phyloP scores from a whole-genome alignment of 2,797 vertebrate species.

The Lepus oiostolus region DNA sequence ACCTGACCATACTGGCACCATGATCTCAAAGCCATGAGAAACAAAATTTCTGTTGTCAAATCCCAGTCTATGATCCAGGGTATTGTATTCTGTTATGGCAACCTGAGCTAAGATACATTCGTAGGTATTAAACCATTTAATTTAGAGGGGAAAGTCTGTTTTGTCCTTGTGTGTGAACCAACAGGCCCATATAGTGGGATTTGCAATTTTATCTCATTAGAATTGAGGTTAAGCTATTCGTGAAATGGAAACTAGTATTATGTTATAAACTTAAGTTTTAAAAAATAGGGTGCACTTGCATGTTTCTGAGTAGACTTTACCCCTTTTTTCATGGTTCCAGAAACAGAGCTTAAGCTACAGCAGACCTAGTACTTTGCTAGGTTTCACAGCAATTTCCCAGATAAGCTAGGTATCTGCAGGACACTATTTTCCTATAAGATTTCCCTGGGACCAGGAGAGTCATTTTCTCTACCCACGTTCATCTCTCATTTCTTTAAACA shows the following conservation, averaged over 20 bases:
- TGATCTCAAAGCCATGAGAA: neutral
- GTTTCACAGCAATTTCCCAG: conserved; percentile 70
- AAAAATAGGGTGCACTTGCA: conserved; percentile 65
- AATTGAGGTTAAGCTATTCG: neutral
- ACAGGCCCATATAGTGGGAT: accelerated
- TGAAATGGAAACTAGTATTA: neutral
- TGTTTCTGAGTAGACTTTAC: neutral
- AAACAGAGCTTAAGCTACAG: neutral
- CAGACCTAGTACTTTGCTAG: conserved; percentile 22
- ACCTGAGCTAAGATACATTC: neutral
- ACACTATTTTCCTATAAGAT: conserved; percentile 59
- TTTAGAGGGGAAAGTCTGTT: conserved; percentile 13
- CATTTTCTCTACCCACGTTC: conserved; percentile 78
- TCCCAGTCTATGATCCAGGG: neutral
- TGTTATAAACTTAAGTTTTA: neutral
- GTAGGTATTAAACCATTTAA: neutral
- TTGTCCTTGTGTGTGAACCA: neutral
- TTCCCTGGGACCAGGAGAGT: conserved; percentile 57
- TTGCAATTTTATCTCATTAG: neutral
- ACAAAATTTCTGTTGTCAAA: neutral
- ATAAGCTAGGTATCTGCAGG: conserved; percentile 60
- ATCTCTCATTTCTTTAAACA: conserved; percentile 77
- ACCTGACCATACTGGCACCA: neutral
- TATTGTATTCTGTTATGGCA: conserved; percentile 3
- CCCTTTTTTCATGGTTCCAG: conserved; percentile 34